Base-by-base conservation (phyloP, 2,888 invertebrate species). In the Drosophila atroscutellata region DNA sequence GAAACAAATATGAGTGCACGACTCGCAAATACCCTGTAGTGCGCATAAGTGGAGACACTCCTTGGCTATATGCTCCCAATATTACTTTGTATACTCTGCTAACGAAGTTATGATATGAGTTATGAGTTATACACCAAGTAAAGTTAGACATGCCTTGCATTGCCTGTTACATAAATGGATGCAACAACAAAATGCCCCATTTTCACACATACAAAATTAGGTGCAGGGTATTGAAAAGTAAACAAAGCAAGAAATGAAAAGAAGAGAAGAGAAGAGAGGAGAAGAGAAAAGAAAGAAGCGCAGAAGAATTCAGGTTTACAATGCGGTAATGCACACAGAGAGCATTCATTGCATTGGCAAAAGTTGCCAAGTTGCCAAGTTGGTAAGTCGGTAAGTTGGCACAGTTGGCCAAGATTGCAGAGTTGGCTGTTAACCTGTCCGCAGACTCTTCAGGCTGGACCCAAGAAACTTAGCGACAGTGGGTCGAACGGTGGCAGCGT, bases 261-360 rank as follows among this genome's bases (percentile, higher is more conserved):
- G 70, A 45, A 20, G 39, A n/a, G 18, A 37, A 37, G 18, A 15
- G 7, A 8, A 8, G 37, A 39, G 15, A 15, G 5, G 24, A 45
- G 15, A 8, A 45, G 24, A 45, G 45, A 45, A 24, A 24, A 24
- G 26, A 70, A 73, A 68, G 73, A 83, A 76, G 79, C 72, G 63
- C 63, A 65, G 72, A 83, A 79, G 85, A 85, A 85, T 85, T 88
- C 85, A 85, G 85, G 85, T 85, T 85, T 85, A 69, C 86, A 85
- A 88, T 85, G 85, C 86, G 85, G 85, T 85, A 85, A 88, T 85
- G 89, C 89, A 80, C 84, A 28, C 18, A 54, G 8, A 42, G 42
- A 42, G 42, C 20, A 20, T 6, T 42, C 20, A 42, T 11, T 34
- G 52, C 52, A 36, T 54, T 54, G 34, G 36, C 36, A 55, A 55